These are phyloP conservation scores for Cheirogaleus major DNA, from an alignment of 2,797 vertebrate species.

Conservation along the genomic window DNA sequence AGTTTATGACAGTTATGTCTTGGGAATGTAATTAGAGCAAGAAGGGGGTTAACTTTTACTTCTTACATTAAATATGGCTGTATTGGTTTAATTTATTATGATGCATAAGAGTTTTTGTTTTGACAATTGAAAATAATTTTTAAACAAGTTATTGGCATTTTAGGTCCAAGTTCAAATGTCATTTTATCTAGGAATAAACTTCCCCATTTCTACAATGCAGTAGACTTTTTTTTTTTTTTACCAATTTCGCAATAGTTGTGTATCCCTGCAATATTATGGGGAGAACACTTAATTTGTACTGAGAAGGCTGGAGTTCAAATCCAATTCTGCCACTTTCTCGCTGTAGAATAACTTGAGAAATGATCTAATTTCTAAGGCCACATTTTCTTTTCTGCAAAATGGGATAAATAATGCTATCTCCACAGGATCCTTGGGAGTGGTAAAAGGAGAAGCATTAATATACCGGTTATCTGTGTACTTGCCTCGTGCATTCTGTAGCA, in stretches of 20 bases:
- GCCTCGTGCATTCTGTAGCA: neutral
- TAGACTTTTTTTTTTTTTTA: neutral
- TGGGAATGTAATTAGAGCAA: slow-evolving; percentile 14
- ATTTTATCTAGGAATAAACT: neutral
- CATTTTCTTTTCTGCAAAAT: neutral
- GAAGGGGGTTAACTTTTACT: neutral
- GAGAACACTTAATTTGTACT: neutral
- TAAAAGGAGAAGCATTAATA: neutral
- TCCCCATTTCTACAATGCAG: neutral
- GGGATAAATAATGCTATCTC: neutral
- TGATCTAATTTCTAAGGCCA: neutral
- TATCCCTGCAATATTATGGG: neutral
- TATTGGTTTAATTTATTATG: slow-evolving; percentile 13
- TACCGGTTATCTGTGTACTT: neutral
- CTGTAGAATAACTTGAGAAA: neutral
- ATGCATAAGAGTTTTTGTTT: neutral
- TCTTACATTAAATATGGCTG: neutral
- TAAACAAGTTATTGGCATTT: neutral
- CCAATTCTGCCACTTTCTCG: neutral
- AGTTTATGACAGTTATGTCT: neutral
- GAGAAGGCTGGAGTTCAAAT: neutral
- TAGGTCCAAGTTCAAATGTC: neutral
- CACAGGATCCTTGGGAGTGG: neutral
- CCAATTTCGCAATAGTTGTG: neutral
- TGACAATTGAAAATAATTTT: neutral